These are phyloP conservation scores for Propithecus coquereli DNA, from an alignment of 2,113 vertebrate genomes.

Conservation along the genomic window DNA sequence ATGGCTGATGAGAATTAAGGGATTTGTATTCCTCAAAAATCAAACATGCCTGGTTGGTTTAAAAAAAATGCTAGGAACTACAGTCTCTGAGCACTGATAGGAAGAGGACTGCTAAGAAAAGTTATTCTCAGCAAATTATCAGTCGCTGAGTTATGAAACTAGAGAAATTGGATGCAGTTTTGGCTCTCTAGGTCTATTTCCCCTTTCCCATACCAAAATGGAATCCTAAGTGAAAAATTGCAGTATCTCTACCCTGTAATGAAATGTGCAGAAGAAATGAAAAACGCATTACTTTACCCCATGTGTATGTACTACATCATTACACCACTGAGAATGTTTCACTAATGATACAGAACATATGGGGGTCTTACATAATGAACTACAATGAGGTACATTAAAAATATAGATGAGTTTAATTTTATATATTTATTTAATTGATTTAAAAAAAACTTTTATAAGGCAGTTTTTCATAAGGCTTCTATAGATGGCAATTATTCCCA, in stretches of 20 bases:
- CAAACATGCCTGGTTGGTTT: background rate
- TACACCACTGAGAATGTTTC: constrained; percentile 43
- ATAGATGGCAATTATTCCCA: background rate
- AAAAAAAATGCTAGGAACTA: background rate
- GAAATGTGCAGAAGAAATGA: constrained; percentile 62
- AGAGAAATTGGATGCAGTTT: constrained; percentile 29
- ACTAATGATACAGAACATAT: constrained; percentile 69
- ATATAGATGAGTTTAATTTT: constrained; percentile 68
- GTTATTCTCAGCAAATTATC: background rate
- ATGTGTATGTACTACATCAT: constrained; percentile 36
- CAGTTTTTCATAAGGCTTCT: constrained; percentile 4
- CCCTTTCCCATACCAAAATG: background rate
- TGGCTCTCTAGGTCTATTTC: constrained; percentile 18
- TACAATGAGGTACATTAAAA: constrained; percentile 55
- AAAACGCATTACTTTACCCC: constrained; percentile 42
- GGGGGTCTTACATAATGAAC: constrained; percentile 61
- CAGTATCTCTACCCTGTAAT: constrained; percentile 59
- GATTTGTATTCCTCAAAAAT: background rate
- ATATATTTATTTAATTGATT: constrained; percentile 67
- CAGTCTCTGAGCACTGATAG: background rate
- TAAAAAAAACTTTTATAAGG: background rate
- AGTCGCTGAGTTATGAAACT: constrained; percentile 30
- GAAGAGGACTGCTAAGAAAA: background rate
- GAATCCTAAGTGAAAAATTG: constrained; percentile 57
- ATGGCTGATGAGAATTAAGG: background rate